Base-by-base conservation (phyloP, 2,113 vertebrate genomes). In the Xerus inauris region DNA sequence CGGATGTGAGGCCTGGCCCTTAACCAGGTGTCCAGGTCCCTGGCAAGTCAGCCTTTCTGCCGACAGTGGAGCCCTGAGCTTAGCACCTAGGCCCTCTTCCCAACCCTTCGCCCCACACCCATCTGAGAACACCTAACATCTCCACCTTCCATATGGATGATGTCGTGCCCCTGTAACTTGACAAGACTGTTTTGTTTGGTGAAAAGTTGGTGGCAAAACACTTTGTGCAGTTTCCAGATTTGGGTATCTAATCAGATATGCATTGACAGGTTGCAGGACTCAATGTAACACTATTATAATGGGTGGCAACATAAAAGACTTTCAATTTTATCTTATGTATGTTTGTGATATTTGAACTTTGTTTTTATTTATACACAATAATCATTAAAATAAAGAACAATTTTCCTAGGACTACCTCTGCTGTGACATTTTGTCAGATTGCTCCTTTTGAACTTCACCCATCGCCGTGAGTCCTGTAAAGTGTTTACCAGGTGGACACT, bases 401-500 rank as follows among this genome's bases (percentile, higher is more conserved):
- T 77, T 88, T 54, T 62, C 97, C 45, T 69, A 91, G 80, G 3
- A 54, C 16, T 54, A 45, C 14, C 42, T 82, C 17, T 42, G 76
- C 59, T 42, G 35, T 82, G 62, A 92, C 75, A 89, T 87, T 59
- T 57, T 83, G 69, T 71, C 67, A 83, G 24, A 87, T 80, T 57
- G 40, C 3, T 71, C 47, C 42, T 91, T 86, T 57, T 81, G 49
- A 95, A 76, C 13, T 65, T 17, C 1, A 19, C 30, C 89, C 40
- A 30, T 20, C 82, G 30, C 84, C 22, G 3, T 89, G 40, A 85
- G 17, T 87, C 72, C 71, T 89, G 6, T 28, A 73, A 71, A 45
- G 16, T 17, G 69, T 92, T 80, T 82, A 82, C 87, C 38, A 96
- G 67, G 49, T 85, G 64, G 45, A 49, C 83, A n/a, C 45, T 77